phyloP scores from a whole-genome alignment of 2,888 invertebrate species.

The Epirrhoe tristata region DNA sequence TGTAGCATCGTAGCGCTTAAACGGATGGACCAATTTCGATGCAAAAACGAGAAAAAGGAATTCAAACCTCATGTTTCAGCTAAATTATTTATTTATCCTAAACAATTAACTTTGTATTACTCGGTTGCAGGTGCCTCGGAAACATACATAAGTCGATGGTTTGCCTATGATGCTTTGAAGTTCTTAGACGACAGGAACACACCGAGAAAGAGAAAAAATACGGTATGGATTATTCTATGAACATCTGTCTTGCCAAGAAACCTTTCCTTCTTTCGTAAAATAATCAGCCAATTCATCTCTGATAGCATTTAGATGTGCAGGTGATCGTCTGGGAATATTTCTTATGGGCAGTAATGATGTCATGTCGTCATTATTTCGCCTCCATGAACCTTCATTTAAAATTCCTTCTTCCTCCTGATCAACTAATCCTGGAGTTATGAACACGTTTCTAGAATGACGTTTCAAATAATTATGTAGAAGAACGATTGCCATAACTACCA shows the following conservation, averaged over 20 bases:
- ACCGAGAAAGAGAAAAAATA: conserved; percentile 36
- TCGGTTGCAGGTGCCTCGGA: conserved; percentile 35
- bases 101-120: conserved; percentile 8
- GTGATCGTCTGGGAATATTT: conserved; percentile 41
- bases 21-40: conserved; percentile 16
- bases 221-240: conserved; percentile 35
- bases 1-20: conserved; percentile 22
- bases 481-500: conserved; percentile 22
- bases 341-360: conserved; percentile 33
- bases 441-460: conserved; percentile 32
- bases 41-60: no score
- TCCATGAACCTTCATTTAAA: conserved; percentile 31
- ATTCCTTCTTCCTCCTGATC: conserved; percentile 27
- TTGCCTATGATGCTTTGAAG: conserved; percentile 40
- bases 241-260: conserved; percentile 42
- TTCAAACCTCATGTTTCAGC: no score
- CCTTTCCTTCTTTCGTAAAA: conserved; percentile 43
- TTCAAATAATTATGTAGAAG: conserved; percentile 37
- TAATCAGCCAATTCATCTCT: conserved; percentile 40
- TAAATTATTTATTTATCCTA: no score
- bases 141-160: conserved; percentile 44
- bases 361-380: conserved; percentile 33
- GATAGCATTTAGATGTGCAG: conserved; percentile 37
- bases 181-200: conserved; percentile 43
- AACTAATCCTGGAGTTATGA: background rate